Percentiles rank a stretch among this genome's conserved stretches.
Conservation (phyloP, 2,113 vertebrate species). For the Istiophorus platypterus region DNA sequence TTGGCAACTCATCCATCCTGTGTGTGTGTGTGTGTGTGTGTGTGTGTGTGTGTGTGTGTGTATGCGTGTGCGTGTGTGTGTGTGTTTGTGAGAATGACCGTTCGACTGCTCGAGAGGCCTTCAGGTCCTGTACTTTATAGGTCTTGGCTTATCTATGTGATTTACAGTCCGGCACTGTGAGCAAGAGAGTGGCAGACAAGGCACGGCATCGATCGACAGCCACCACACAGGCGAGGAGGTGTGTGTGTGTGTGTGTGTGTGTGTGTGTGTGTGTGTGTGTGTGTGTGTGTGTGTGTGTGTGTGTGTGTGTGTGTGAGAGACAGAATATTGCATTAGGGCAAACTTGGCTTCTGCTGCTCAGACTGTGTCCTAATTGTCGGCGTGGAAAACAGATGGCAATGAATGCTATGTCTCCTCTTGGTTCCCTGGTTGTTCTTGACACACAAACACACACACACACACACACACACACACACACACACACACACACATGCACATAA, state of each 20-base stretch:
- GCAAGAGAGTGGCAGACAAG: slow-evolving; percentile 73
- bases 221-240: slow-evolving; percentile 21
- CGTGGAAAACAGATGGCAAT: slow-evolving; percentile 70
- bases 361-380: slow-evolving; percentile 74
- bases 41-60: slow-evolving; percentile 14
- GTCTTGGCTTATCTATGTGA: slow-evolving; percentile 74
- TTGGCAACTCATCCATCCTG: slow-evolving; percentile 55
- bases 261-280: slow-evolving; percentile 10
- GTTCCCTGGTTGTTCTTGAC: slow-evolving; percentile 37
- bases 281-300: slow-evolving; percentile 13
- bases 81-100: slow-evolving; percentile 4
- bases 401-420: slow-evolving; percentile 52
- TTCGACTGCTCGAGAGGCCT: slow-evolving; percentile 48
- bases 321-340: slow-evolving; percentile 70
- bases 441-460: slow-evolving; percentile 26
- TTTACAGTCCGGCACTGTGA: slow-evolving; percentile 66
- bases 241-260: slow-evolving; percentile 12
- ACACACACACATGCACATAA: no score
- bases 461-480: slow-evolving; percentile 31
- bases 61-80: no score
- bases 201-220: slow-evolving; percentile 69
- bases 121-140: slow-evolving; percentile 66
- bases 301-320: slow-evolving; percentile 40
- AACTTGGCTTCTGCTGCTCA: slow-evolving; percentile 67
- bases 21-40: slow-evolving; percentile 3